These are phyloP conservation scores for Petroica traversi DNA, from an alignment of 2,113 vertebrate species.

Conservation along the genomic window DNA sequence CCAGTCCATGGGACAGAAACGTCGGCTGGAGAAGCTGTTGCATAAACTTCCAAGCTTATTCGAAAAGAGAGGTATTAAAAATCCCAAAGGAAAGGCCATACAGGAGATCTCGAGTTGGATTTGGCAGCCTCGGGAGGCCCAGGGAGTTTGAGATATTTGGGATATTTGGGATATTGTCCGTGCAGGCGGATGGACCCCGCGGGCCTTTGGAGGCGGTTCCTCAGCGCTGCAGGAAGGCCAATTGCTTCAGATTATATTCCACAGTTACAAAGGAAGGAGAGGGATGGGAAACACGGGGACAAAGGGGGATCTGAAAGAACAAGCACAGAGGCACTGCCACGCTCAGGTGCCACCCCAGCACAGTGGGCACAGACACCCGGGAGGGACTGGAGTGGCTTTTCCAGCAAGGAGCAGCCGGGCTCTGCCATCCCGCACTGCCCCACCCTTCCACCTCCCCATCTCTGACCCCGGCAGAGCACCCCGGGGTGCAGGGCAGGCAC, in stretches of 20 bases:
- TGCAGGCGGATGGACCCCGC: not conserved
- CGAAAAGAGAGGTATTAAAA: not conserved
- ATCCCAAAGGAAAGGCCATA: not conserved
- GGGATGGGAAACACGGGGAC: not conserved
- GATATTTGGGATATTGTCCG: not conserved
- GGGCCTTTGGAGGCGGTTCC: not conserved
- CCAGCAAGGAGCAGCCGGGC: not conserved
- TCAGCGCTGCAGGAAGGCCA: accelerated
- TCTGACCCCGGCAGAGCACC: not conserved
- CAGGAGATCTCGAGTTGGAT: not conserved
- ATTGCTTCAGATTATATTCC: not conserved
- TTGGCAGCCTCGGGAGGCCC: not conserved
- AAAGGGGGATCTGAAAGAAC: not conserved
- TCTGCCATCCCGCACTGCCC: not conserved
- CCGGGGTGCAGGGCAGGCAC: not conserved
- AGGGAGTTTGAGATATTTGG: not conserved
- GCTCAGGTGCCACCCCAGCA: not conserved
- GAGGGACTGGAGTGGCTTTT: not conserved
- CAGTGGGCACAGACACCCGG: accelerated
- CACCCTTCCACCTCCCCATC: not conserved
- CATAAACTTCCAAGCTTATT: not conserved
- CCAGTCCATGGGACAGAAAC: not conserved
- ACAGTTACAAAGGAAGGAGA: not conserved
- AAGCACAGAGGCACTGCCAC: not conserved
- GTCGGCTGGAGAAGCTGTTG: not conserved